phyloP scores from a whole-genome alignment of 2,113 vertebrate genomes.

The Semnopithecus entellus region DNA sequence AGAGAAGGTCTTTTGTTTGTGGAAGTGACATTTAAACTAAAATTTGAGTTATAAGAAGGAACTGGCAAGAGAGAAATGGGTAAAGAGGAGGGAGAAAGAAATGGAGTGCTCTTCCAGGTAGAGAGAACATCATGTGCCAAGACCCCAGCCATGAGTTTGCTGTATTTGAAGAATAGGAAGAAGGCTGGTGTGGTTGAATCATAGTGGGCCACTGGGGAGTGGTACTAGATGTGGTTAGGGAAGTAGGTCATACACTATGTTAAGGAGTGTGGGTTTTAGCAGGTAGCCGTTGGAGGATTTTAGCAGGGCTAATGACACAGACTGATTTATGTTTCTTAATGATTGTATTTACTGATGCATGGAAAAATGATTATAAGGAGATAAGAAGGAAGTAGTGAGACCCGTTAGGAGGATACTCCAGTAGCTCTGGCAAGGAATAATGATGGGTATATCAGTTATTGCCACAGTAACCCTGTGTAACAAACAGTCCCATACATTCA shows the following conservation, averaged over 20 bases:
- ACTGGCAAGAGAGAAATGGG: background rate
- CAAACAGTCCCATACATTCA: background rate
- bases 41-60: background rate
- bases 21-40: background rate
- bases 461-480: background rate
- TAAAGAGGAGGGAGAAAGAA: background rate
- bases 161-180: background rate
- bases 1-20: background rate
- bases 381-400: background rate
- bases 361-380: background rate
- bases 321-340: background rate
- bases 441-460: background rate
- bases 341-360: background rate
- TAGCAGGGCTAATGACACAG: background rate
- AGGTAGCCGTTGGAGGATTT: background rate
- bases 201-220: background rate
- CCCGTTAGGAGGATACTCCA: background rate
- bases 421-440: background rate
- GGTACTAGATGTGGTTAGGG: background rate
- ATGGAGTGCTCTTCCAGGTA: background rate
- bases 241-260: background rate
- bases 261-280: background rate
- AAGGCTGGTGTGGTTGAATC: background rate
- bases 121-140: background rate
- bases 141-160: background rate